phyloP scores from a whole-genome alignment of 1,140 invertebrate genomes.

The Microplitis demolitor region DNA sequence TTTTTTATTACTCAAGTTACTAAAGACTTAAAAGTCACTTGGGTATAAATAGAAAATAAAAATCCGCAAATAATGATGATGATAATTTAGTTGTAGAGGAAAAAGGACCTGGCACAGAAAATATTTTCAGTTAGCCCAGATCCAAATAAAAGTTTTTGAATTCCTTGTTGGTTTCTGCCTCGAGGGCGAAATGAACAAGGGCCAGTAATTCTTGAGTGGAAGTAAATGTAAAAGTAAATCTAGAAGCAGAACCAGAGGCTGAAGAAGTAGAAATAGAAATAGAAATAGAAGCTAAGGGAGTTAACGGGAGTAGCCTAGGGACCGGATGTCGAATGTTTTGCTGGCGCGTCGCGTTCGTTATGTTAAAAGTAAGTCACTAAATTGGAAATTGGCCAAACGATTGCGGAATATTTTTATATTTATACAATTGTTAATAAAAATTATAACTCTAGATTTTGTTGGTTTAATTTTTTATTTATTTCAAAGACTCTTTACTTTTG shows the following conservation, averaged over 20 bases:
- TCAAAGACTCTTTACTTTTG: background rate
- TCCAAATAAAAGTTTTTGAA: slow-evolving; percentile 12
- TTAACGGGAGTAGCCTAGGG: background rate
- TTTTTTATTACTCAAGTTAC: too few species aligned
- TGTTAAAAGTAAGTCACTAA: slow-evolving; percentile 27
- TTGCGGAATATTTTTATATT: slow-evolving; percentile 14
- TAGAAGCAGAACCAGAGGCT: background rate
- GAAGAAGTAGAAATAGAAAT: background rate
- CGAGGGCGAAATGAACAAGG: background rate
- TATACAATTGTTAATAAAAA: background rate
- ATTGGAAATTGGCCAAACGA: slow-evolving; percentile 30
- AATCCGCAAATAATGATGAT: too few species aligned
- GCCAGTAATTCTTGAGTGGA: too few species aligned
- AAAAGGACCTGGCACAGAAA: background rate
- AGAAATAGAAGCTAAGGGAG: background rate
- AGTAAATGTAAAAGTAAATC: too few species aligned
- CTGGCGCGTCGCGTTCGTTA: slow-evolving; percentile 33
- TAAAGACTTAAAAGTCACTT: too few species aligned
- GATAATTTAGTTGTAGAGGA: background rate
- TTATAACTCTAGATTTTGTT: background rate
- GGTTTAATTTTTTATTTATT: background rate
- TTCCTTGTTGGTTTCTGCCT: slow-evolving; percentile 18
- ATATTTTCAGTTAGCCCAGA: background rate
- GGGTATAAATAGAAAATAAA: too few species aligned
- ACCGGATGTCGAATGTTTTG: slow-evolving; percentile 34